These are phyloP conservation scores for Papilio polytes DNA, from an alignment of 1,140 invertebrate genomes.

Conservation along the genomic window DNA sequence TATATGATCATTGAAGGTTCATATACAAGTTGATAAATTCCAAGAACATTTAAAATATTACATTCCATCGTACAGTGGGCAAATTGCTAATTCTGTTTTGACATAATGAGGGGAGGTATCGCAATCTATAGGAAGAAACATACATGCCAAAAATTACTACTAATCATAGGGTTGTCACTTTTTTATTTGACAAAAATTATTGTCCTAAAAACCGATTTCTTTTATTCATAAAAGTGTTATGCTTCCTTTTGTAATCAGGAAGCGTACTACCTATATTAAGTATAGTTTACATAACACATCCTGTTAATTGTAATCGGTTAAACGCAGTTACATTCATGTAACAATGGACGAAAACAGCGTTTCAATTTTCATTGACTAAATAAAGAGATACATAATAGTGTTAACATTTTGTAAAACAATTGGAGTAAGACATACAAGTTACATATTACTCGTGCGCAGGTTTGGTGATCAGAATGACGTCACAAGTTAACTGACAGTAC, in stretches of 20 bases:
- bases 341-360: constrained; percentile 3
- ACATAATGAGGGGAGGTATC: no score
- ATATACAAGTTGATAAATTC: not conserved
- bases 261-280: not conserved
- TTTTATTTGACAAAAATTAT: no score
- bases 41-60: not conserved
- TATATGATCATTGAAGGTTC: not conserved
- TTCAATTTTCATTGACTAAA: not conserved
- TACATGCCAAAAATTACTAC: no score
- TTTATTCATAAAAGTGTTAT: not conserved
- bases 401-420: not conserved
- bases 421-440: not conserved
- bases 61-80: not conserved
- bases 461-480: no score
- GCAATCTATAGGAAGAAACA: no score
- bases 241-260: not conserved
- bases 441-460: not conserved
- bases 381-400: not conserved
- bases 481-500: no score
- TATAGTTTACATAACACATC: constrained; percentile 11
- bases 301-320: constrained; percentile 1
- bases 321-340: not conserved
- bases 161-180: no score
- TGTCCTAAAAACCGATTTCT: not conserved
- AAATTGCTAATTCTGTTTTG: no score